Percentiles rank a stretch among this genome's conserved stretches.
These are phyloP conservation scores for Planiliza haematocheilus DNA, from an alignment of 2,113 vertebrate species.

Conservation along the genomic window DNA sequence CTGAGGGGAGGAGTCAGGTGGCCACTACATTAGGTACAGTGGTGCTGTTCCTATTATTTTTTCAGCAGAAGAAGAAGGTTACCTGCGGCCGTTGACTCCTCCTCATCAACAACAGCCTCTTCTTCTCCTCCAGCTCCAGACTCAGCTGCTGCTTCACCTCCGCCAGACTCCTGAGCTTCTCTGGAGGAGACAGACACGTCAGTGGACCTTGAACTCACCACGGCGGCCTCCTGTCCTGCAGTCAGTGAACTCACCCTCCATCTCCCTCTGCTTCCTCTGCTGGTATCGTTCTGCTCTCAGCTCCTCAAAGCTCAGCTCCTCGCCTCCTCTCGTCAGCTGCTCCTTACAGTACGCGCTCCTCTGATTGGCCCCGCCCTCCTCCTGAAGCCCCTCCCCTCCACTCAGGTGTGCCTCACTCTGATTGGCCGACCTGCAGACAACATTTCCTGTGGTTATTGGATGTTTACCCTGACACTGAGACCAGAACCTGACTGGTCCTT, in stretches of 20 bases:
- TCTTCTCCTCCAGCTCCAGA: constrained; percentile 37
- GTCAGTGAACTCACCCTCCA: constrained; percentile 35
- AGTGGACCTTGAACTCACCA: constrained; percentile 20
- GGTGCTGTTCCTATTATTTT: no score
- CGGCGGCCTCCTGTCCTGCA: no score
- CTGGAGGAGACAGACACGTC: constrained; percentile 15
- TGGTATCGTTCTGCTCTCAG: constrained; percentile 28
- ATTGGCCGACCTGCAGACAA: constrained; percentile 9
- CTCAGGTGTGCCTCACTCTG: neutral
- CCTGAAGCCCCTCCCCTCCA: neutral
- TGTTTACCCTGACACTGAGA: no score
- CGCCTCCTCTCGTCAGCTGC: constrained; percentile 18
- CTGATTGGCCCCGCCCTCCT: neutral
- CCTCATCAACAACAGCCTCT: neutral
- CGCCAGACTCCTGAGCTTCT: neutral
- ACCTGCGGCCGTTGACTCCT: neutral
- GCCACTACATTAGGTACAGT: no score
- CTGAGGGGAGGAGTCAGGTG: no score
- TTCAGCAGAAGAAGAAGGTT: no score
- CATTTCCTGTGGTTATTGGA: no score
- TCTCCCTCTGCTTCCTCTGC: neutral
- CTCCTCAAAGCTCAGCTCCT: constrained; percentile 44
- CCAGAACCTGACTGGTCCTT: no score
- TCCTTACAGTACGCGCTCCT: constrained; percentile 25
- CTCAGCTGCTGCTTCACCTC: constrained; percentile 18